Evolutionary conservation across 2,797 vertebrate genomes (phyloP).

Genomic region (Muscicapa striata): DNA sequence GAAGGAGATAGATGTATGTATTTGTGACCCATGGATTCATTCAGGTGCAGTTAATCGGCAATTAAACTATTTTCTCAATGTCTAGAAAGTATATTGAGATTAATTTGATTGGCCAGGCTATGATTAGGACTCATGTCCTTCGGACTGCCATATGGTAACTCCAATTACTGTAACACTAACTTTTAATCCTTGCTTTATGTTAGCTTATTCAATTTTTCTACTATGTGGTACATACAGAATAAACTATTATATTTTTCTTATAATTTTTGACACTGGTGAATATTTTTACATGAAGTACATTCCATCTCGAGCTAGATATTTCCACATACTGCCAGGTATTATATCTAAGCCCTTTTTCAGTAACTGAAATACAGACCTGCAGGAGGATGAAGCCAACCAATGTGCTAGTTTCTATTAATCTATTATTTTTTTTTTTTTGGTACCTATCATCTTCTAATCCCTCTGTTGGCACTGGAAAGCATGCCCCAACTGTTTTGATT

Average conservation of each 20-base stretch:
- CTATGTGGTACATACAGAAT: not conserved
- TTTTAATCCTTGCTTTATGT: slow-evolving; percentile 62
- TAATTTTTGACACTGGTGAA: not conserved
- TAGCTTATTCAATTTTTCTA: not conserved
- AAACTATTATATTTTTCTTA: not conserved
- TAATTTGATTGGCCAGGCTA: slow-evolving; percentile 40
- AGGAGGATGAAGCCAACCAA: not conserved
- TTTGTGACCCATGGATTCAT: slow-evolving; percentile 60
- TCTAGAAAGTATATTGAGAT: slow-evolving; percentile 34
- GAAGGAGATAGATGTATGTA: slow-evolving; percentile 55
- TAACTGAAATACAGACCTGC: not conserved
- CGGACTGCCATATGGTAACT: slow-evolving; percentile 32
- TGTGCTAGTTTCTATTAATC: not conserved
- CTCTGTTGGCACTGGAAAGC: not conserved
- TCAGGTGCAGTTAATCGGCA: slow-evolving; percentile 68
- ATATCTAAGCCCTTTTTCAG: not conserved
- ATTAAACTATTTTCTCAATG: slow-evolving; percentile 64
- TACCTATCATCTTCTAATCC: slow-evolving; percentile 19
- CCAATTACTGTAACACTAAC: slow-evolving; percentile 47
- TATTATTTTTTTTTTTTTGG: not conserved
- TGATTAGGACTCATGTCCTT: slow-evolving; percentile 14
- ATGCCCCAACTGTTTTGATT: slow-evolving; percentile 32
- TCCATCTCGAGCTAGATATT: not conserved
- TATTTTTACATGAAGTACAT: not conserved
- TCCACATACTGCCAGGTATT: not conserved